phyloP scores from a whole-genome alignment of 2,113 vertebrate genomes.

The Camelus bactrianus region DNA sequence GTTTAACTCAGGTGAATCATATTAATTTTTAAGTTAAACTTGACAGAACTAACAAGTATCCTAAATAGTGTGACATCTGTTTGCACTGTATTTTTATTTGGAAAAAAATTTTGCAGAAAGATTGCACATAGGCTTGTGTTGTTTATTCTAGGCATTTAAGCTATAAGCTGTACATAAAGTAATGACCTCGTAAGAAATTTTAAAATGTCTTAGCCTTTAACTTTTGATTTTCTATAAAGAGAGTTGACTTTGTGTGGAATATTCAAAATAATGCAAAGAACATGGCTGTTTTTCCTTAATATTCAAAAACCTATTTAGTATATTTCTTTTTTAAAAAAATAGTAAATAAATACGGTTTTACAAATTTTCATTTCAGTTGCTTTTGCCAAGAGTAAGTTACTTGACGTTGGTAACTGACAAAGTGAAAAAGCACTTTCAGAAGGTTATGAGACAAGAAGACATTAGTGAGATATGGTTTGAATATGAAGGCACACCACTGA shows the following conservation, averaged over 20 bases:
- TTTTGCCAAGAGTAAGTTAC: constrained; percentile 98
- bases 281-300: constrained; percentile 42
- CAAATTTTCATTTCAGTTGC: constrained; percentile 90
- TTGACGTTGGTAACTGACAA: constrained; percentile 98
- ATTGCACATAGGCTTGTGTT: not conserved
- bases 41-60: constrained; percentile 19
- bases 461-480: constrained; percentile 99
- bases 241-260: constrained; percentile 10
- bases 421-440: constrained; percentile 99
- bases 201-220: constrained; percentile 33
- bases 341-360: constrained; percentile 63
- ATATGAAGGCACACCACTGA: constrained; percentile 97
- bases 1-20: constrained; percentile 45
- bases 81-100: constrained; percentile 57
- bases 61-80: constrained; percentile 17
- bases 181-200: constrained; percentile 42
- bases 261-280: constrained; percentile 41
- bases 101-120: constrained; percentile 49
- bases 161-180: constrained; percentile 28
- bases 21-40: constrained; percentile 54
- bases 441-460: constrained; percentile 96
- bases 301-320: constrained; percentile 41
- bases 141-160: constrained; percentile 33
- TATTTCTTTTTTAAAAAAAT: constrained; percentile 30
- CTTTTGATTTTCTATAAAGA: constrained; percentile 57